These are phyloP conservation scores for Onychomys leucogaster DNA, from an alignment of 2,797 vertebrate species.

Conservation along the genomic window DNA sequence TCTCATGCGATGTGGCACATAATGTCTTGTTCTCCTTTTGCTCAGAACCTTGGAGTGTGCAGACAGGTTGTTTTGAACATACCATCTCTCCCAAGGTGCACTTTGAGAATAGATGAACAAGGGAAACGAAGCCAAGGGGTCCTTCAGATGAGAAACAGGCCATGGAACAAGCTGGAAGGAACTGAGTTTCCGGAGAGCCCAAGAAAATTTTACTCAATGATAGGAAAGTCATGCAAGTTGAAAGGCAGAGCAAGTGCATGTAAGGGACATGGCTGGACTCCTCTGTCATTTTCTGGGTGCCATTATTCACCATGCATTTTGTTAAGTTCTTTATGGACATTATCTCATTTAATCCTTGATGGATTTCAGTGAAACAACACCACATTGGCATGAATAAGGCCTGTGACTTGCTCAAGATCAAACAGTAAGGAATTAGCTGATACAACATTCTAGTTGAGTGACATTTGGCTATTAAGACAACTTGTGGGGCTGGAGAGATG, in stretches of 20 bases:
- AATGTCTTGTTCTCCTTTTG: conserved; percentile 83
- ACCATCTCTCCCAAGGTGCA: conserved; percentile 34
- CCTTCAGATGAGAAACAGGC: conserved; percentile 5
- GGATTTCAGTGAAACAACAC: background rate
- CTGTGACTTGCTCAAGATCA: background rate
- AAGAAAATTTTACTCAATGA: background rate
- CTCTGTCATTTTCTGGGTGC: background rate
- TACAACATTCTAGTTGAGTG: background rate
- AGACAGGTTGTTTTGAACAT: conserved; percentile 82
- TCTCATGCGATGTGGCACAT: conserved; percentile 73
- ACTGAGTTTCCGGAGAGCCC: background rate
- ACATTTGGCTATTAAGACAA: background rate
- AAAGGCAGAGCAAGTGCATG: background rate
- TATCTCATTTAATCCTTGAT: background rate
- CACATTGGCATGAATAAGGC: background rate
- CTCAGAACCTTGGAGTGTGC: conserved; percentile 81
- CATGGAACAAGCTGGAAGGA: background rate
- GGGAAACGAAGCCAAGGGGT: conserved; percentile 18
- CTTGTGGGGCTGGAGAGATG: too few species aligned
- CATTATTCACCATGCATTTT: background rate
- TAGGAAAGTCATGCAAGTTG: background rate
- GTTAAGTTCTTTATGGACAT: background rate
- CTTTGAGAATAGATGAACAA: conserved; percentile 35
- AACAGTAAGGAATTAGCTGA: background rate
- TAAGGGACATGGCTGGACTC: background rate